Base-by-base conservation (phyloP, 2,797 vertebrate species). In the Dallia pectoralis region DNA sequence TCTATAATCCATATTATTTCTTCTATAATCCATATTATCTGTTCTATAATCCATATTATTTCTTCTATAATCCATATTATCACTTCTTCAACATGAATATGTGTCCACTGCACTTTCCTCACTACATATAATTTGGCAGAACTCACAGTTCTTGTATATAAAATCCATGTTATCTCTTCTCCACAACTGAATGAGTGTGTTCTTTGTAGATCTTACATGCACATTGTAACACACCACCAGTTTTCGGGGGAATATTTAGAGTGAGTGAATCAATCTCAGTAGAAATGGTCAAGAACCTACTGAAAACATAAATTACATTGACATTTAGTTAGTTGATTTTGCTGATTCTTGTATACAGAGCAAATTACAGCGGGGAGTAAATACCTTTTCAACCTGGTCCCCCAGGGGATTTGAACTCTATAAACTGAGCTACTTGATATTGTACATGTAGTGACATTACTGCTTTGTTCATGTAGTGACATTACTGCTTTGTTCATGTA, bases 101-200 rank as follows among this genome's bases (percentile, higher is more conserved):
- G 72, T 22, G 33, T 25, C 79, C 70, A 59, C 30, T 65, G 25
- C 70, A 59, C 30, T 65, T 22, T 68, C 69, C 36, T 11, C 9
- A 9, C 40, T 14, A 44, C 40, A 12, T 44, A 85, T 82, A 74
- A 69, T 73, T 84, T 76, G 81, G 83, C 72, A 84, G 82, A 86
- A 78, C 51, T 64, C 67, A 62, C 74, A 72, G 68, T 85, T 83
- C 82, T 73, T 80, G 76, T 56, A 56, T 6, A 22, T 80, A 71
- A 79, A 83, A 84, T 70, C 71, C 73, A 67, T 72, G 82, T 71
- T 69, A 74, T 67, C 71, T 79, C 69, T 73, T 75, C 29, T 0
- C 9, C 51, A 69, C 48, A 49, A 67, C 14, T 78, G 61, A 32
- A 4, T 49, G 64, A 73, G 71, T 25, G 30, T 69, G 69, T 36